A percentile compares a stretch with the other conserved stretches of the same genome.
phyloP scores from a whole-genome alignment of 2,888 invertebrate genomes.

The Noctua comes region DNA sequence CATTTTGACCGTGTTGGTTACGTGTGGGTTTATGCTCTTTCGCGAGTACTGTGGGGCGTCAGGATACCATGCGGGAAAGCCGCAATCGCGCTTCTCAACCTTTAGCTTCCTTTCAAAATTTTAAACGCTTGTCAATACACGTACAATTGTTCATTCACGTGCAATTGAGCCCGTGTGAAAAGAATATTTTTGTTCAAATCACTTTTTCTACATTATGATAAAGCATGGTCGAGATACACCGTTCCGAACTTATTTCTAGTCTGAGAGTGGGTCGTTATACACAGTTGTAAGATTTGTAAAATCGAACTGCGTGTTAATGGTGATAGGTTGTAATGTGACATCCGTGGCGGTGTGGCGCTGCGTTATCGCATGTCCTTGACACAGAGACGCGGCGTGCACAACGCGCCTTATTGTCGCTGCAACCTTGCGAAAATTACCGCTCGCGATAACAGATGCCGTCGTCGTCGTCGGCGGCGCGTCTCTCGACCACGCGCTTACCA shows the following conservation, averaged over 20 bases:
- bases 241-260: background rate
- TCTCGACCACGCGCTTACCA: conserved; percentile 71
- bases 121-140: background rate
- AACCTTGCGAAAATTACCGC: conserved; percentile 88
- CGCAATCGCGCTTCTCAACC: background rate
- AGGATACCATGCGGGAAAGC: background rate
- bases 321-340: conserved; percentile 74
- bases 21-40: background rate
- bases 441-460: conserved; percentile 82
- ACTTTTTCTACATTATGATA: background rate
- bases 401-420: conserved; percentile 87
- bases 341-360: conserved; percentile 77
- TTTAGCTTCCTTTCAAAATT: background rate
- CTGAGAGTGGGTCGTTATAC: conserved; percentile 11
- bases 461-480: conserved; percentile 71
- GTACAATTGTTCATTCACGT: background rate
- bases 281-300: conserved; percentile 45
- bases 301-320: conserved; percentile 57
- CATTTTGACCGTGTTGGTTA: background rate
- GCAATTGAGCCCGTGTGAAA: background rate
- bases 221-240: background rate
- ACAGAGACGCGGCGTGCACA: conserved; percentile 88
- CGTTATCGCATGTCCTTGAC: conserved; percentile 90
- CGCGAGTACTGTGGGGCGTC: background rate
- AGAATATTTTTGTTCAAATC: background rate